These are phyloP conservation scores for Rhinichthys klamathensis DNA, from an alignment of 2,113 vertebrate genomes.

Conservation along the genomic window DNA sequence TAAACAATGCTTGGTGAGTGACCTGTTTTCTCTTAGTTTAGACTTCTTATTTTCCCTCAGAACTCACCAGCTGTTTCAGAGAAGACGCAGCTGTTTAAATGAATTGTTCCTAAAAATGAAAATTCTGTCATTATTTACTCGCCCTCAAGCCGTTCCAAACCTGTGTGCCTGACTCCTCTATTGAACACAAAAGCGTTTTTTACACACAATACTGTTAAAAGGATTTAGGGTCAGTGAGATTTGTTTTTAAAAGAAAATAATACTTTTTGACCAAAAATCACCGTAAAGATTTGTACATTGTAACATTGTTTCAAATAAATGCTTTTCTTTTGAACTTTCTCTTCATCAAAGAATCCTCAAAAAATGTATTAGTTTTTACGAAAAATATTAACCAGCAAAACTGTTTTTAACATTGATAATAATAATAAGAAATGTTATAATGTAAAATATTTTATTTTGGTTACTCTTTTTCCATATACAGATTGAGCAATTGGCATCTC, in stretches of 20 bases:
- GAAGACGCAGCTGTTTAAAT: slow-evolving; percentile 11
- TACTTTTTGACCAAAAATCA: too few species aligned
- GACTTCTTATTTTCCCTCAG: slow-evolving; percentile 10
- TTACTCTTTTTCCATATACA: background rate
- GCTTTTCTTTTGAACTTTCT: too few species aligned
- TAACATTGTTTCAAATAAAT: too few species aligned
- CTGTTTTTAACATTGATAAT: too few species aligned
- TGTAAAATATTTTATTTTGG: background rate
- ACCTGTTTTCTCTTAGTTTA: slow-evolving; percentile 20
- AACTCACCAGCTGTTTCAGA: slow-evolving; percentile 16
- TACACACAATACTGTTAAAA: too few species aligned
- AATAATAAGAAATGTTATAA: background rate
- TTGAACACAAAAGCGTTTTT: background rate
- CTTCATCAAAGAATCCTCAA: too few species aligned
- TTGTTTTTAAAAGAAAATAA: too few species aligned
- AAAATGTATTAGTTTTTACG: too few species aligned
- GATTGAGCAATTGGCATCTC: background rate
- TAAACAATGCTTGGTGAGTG: slow-evolving; percentile 14
- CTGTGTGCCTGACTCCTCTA: background rate
- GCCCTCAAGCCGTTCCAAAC: background rate
- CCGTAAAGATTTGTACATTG: too few species aligned
- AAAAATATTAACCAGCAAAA: too few species aligned
- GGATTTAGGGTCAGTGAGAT: too few species aligned
- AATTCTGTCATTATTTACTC: background rate
- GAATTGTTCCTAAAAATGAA: background rate